These are phyloP conservation scores for Tapera naevia DNA, from an alignment of 2,797 vertebrate genomes.

Conservation along the genomic window DNA sequence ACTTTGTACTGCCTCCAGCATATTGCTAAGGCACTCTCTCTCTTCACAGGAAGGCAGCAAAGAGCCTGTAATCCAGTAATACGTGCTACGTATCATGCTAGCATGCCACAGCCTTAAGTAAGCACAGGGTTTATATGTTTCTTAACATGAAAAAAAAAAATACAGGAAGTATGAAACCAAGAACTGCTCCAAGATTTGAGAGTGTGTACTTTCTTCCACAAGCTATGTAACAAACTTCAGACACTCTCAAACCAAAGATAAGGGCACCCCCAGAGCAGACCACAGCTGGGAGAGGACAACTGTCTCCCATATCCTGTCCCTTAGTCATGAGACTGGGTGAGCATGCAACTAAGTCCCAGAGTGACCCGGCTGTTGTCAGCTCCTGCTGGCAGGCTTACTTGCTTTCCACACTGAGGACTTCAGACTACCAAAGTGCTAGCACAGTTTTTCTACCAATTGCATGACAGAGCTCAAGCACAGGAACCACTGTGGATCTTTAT, in stretches of 20 bases:
- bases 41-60: conserved; percentile 23
- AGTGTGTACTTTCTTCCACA: neutral
- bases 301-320: neutral
- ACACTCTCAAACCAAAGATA: neutral
- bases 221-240: neutral
- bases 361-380: neutral
- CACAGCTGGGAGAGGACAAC: neutral
- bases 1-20: neutral
- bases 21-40: neutral
- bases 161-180: neutral
- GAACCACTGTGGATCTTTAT: neutral
- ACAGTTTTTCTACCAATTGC: neutral
- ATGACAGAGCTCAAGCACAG: neutral
- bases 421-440: neutral
- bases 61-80: neutral
- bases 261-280: neutral
- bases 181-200: neutral
- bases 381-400: neutral
- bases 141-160: neutral
- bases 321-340: neutral
- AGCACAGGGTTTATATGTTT: neutral
- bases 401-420: neutral
- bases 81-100: neutral
- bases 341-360: neutral
- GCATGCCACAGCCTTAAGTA: neutral